phyloP scores from a whole-genome alignment of 2,888 invertebrate genomes.

The Diadegma fenestrale region DNA sequence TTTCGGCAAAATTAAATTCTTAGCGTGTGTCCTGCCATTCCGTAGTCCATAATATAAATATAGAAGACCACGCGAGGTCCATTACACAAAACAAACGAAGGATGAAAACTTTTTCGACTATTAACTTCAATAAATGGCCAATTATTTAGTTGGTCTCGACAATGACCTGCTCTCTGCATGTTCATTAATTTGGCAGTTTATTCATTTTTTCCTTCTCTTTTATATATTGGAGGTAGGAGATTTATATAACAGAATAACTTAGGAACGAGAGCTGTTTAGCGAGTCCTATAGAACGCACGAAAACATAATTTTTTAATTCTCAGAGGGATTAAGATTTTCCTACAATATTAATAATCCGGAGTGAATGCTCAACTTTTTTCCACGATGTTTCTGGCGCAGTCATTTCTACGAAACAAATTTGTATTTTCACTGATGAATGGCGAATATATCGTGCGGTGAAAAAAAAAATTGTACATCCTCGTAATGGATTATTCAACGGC shows the following conservation, averaged over 20 bases:
- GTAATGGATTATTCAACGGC: not conserved
- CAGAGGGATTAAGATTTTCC: not conserved
- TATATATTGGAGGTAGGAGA: not conserved
- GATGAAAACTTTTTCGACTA: slow-evolving; percentile 11
- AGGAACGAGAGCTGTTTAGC: slow-evolving; percentile 9
- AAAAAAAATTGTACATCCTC: not conserved
- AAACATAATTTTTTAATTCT: slow-evolving; percentile 9
- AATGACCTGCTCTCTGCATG: not conserved
- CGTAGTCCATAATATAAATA: too few relatives aligned
- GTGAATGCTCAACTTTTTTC: not conserved
- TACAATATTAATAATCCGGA: not conserved
- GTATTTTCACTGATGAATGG: too few relatives aligned
- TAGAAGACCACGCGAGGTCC: too few relatives aligned
- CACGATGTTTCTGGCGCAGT: not conserved
- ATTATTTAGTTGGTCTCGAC: slow-evolving; percentile 46
- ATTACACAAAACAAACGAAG: too few relatives aligned
- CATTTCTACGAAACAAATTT: not conserved
- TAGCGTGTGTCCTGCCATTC: too few relatives aligned
- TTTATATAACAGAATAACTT: not conserved
- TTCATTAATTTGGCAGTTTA: not conserved
- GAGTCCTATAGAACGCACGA: not conserved
- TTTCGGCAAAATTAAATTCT: too few relatives aligned
- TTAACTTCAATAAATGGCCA: slow-evolving; percentile 41
- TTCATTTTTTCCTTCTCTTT: not conserved
- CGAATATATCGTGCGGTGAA: not conserved